Evolutionary conservation across 2,113 vertebrate species (phyloP), one percentile per base, ranked within the genome.

Genomic region (Nyctibius bracteatus): DNA sequence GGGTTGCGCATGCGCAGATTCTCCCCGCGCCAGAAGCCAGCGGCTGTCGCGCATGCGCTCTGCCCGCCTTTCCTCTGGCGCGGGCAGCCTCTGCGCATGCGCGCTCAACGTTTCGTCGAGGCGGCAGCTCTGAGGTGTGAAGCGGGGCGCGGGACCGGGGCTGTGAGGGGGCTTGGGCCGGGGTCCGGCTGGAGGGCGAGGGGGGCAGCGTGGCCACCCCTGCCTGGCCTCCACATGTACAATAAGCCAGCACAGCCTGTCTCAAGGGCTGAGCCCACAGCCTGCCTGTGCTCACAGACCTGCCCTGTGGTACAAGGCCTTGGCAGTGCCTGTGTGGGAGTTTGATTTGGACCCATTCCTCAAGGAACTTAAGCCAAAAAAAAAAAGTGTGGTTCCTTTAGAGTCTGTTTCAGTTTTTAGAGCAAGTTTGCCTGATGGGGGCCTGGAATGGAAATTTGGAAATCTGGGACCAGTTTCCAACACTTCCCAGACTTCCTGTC

Each of bases 111-210:
- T 7, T 15, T 3, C 35, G 31, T 14, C 20, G 14, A 31, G 75
- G 84, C 10, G 70, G 79, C 28, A 7, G 52, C 62, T 24, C 14
- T 24, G 80, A 88, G 82, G 82, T 2, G 80, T 62, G 88, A 83
- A 54, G 82, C 5, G 33, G 1, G 3, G 59, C 5, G 33, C 2
- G 3, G 59, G 17, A 1, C 4, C 1, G 13, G 17, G 22, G 27
- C 0, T 7, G 20, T 5, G 10, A 39, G 9, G n/a, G 14, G 12
- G 3, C 1, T 6, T 0, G 20, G 1, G 8, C 1, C 11, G 12
- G 41, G 33, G 1, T 11, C 25, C 7, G 19, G 25, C 37, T 2
- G 33, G 33, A 8, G 49, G n/a, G 23, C 17, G 49, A 24, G 35
- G 9, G 35, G 14, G 33, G 27, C 13, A 6, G 17, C 5, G 21